phyloP scores from a whole-genome alignment of 2,888 invertebrate species.

The Cataglyphis altisquamis region DNA sequence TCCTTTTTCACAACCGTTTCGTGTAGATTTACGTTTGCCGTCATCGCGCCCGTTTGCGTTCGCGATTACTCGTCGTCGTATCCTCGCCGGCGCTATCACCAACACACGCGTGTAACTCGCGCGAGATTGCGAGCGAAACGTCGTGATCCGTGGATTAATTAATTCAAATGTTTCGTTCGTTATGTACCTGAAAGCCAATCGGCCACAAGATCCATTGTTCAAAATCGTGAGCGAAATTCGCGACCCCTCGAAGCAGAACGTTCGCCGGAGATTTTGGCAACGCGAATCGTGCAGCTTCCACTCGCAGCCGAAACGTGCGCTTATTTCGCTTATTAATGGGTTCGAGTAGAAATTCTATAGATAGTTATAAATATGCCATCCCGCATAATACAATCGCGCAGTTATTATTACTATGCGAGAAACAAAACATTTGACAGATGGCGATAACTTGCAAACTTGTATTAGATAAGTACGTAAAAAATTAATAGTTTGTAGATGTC shows the following conservation, averaged over 20 bases:
- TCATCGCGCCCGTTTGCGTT: conserved; percentile 60
- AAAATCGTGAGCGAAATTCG: conserved; percentile 61
- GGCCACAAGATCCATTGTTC: conserved; percentile 56
- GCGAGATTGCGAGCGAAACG: conserved; percentile 55
- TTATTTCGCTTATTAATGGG: conserved; percentile 7
- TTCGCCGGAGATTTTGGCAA: conserved; percentile 6
- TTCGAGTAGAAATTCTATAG: conserved; percentile 24
- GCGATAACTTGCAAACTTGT: not conserved
- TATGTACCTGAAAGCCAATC: conserved; percentile 76
- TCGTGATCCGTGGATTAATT: conserved; percentile 59
- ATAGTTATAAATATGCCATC: not conserved
- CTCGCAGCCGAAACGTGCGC: not conserved
- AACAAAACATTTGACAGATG: not conserved
- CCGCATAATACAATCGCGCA: not conserved
- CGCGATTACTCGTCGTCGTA: conserved; percentile 51
- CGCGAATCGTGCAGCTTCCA: conserved; percentile 4
- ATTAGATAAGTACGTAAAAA: conserved; percentile 9
- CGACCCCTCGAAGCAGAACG: conserved; percentile 42
- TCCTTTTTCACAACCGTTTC: conserved; percentile 36
- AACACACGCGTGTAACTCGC: conserved; percentile 38
- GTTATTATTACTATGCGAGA: not conserved
- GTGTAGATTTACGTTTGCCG: not conserved
- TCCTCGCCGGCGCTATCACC: conserved; percentile 19
- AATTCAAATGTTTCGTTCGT: conserved; percentile 70
- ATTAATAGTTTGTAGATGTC: conserved; percentile 4